Evolutionary conservation across 2,888 invertebrate genomes (phyloP), one percentile per base, ranked within the genome.

Genomic region (Melipona beecheii): DNA sequence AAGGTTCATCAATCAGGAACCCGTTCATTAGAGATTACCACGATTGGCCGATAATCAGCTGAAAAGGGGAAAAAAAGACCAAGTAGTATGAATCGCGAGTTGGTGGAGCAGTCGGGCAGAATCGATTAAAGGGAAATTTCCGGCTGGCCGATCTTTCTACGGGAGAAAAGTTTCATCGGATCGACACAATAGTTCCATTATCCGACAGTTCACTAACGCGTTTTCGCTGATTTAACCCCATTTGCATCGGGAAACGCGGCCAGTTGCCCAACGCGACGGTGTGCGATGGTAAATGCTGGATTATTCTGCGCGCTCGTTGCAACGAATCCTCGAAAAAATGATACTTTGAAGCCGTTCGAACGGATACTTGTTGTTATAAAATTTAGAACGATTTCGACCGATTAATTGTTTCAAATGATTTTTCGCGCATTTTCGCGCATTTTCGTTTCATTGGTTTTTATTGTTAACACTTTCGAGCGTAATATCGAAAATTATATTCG

Each of bases 41-140:
- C 50, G 66, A 6, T 69, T 70, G 72, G 43, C 21, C 4, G 21
- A 64, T 36, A 75, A 75, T 75, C 58, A 52, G 27, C 69, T 31
- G n/a, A 66, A 50, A 81, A 70, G 56, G 64, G 58, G 73, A 17
- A 66, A 50, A 81, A 36, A 36, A 15, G 60, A 2, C 50, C 27
- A 64, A 65, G 80, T 79, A 62, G 75, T 77, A 66, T 58, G 49
- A 73, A 49, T 49, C 31, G 50, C 54, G 58, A 60, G 36, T 77
- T 70, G 19, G 54, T 66, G 50, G 54, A 70, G 50, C 49, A 50
- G 17, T 31, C 17, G 56, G 49, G 58, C 60, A 56, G 75, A 80
- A 79, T 80, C 86, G 89, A 89, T 90, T 90, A 89, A 91, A 88
- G 84, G 87, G 86, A 90, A 88, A 91, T 90, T 90, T 89, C 86